A percentile compares a stretch with the other conserved stretches of the same genome.
Conservation (phyloP, 2,113 vertebrate species). For the Catharus fuscescens region DNA sequence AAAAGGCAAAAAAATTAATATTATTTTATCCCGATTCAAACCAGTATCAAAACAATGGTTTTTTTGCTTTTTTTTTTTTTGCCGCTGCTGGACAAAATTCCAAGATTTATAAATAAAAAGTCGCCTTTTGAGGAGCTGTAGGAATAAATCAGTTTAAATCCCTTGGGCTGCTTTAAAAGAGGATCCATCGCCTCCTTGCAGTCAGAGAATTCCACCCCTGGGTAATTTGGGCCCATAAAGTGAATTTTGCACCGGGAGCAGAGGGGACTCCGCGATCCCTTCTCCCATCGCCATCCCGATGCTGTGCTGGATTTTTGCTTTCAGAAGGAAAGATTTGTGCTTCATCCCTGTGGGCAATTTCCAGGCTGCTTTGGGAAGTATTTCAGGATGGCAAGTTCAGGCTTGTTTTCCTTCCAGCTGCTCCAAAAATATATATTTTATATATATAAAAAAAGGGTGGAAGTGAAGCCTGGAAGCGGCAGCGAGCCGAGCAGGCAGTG, state of each 20-base stretch:
- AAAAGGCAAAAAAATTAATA: rapidly evolving
- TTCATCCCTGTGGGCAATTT: background rate
- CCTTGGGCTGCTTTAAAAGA: background rate
- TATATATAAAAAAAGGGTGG: background rate
- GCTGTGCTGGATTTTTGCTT: background rate
- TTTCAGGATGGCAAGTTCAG: background rate
- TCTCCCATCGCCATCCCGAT: rapidly evolving
- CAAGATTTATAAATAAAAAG: background rate
- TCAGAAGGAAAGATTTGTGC: background rate
- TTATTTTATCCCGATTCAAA: background rate
- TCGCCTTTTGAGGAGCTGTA: background rate
- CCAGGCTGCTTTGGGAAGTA: background rate
- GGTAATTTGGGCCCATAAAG: background rate
- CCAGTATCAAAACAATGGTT: rapidly evolving
- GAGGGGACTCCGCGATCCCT: background rate
- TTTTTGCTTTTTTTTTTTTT: background rate
- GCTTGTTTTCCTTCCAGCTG: background rate
- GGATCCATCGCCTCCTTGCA: background rate
- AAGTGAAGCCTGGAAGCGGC: background rate
- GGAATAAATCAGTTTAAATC: background rate
- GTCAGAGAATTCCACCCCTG: background rate
- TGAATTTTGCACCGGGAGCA: background rate
- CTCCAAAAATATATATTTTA: background rate
- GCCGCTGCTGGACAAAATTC: background rate
- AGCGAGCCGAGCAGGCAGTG: background rate